Conservation (phyloP, 2,888 invertebrate genomes). For the Netelia melanura region DNA sequence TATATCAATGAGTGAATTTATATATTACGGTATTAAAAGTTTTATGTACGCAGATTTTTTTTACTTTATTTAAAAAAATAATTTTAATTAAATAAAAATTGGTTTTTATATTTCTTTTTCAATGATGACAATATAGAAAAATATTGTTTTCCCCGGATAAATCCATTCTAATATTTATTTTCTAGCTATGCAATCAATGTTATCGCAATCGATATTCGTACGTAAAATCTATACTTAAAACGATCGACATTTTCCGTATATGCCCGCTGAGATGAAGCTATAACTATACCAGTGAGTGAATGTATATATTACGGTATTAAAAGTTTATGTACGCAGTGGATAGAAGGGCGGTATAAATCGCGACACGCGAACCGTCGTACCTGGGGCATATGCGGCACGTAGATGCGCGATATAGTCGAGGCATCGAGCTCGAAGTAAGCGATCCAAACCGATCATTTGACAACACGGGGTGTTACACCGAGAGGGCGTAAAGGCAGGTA, state of each 20-base stretch:
- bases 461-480: conserved; percentile 53
- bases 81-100: too few relatives aligned
- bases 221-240: neutral
- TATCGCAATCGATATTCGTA: conserved; percentile 10
- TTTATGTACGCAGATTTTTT: neutral
- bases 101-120: too few relatives aligned
- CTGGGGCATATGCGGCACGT: conserved; percentile 4
- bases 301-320: conserved; percentile 9
- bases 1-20: neutral
- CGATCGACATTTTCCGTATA: conserved; percentile 3
- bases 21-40: conserved; percentile 14
- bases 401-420: neutral
- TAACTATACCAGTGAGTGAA: too few relatives aligned
- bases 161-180: neutral
- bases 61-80: too few relatives aligned
- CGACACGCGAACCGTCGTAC: conserved; percentile 55
- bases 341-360: conserved; percentile 48
- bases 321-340: conserved; percentile 9
- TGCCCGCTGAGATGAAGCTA: too few relatives aligned
- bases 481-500: conserved; percentile 23
- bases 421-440: conserved; percentile 59
- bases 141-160: too few relatives aligned
- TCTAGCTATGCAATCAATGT: neutral
- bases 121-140: too few relatives aligned
- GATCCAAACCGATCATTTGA: conserved; percentile 68